These are phyloP conservation scores for Anoura caudifer DNA, from an alignment of 2,113 vertebrate genomes.

Conservation along the genomic window DNA sequence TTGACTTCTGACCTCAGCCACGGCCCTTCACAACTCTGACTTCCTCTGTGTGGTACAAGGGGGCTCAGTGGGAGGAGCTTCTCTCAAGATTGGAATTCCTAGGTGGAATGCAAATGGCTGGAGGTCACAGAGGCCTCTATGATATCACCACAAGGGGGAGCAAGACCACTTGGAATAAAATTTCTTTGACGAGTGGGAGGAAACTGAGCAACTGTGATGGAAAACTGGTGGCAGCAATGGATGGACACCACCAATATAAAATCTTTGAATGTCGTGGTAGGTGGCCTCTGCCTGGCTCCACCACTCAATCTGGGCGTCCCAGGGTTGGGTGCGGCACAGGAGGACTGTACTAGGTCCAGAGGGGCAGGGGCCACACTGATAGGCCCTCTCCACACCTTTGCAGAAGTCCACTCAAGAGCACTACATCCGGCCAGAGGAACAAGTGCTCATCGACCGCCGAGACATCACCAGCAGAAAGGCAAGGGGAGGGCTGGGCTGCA, in stretches of 20 bases:
- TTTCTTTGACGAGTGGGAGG: background rate
- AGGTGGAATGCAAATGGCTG: conserved; percentile 29
- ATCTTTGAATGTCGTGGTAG: background rate
- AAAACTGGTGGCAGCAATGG: background rate
- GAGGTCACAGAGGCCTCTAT: conserved; percentile 51
- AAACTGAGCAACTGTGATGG: background rate
- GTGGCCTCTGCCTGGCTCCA: background rate
- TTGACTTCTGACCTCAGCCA: background rate
- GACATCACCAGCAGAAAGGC: conserved; percentile 17
- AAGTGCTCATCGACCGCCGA: conserved; percentile 45
- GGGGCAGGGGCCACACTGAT: background rate
- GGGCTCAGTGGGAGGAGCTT: background rate
- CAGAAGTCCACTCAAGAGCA: background rate
- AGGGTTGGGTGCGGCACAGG: background rate
- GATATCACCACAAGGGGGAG: conserved; percentile 44
- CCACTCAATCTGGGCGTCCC: background rate
- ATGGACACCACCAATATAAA: background rate
- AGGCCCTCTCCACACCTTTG: background rate
- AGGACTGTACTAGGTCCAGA: background rate
- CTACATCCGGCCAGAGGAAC: background rate
- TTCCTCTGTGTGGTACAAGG: background rate
- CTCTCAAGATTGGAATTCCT: background rate
- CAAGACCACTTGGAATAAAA: background rate
- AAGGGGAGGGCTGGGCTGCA: background rate
- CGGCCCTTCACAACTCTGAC: background rate